Evolutionary conservation across 2,797 vertebrate genomes (phyloP).

Genomic region (Glyptemys insculpta): DNA sequence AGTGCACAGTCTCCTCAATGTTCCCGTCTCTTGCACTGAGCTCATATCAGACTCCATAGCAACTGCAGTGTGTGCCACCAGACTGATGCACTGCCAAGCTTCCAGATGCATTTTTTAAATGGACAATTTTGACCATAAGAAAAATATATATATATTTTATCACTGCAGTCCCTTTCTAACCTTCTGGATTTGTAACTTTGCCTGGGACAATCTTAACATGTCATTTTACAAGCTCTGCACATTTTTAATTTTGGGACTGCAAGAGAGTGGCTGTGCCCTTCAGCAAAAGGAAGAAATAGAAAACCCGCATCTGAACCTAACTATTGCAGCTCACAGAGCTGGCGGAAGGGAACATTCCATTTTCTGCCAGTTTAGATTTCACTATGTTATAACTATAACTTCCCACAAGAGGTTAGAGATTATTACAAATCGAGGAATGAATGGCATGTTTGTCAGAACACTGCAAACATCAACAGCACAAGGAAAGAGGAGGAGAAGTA

Average conservation of each 20-base stretch:
- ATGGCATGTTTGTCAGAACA: conserved; percentile 1
- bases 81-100: background rate
- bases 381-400: background rate
- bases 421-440: background rate
- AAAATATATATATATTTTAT: background rate
- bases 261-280: background rate
- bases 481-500: background rate
- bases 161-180: background rate
- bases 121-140: background rate
- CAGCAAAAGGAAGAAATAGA: background rate
- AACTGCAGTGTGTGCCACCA: background rate
- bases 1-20: background rate
- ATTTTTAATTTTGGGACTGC: background rate
- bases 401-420: conserved; percentile 5
- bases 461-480: background rate
- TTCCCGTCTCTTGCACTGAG: background rate
- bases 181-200: background rate
- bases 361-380: conserved; percentile 15
- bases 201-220: background rate
- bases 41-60: background rate
- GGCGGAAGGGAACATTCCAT: background rate
- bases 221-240: background rate
- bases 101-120: background rate
- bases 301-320: background rate
- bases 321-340: background rate